Evolutionary conservation across 2,888 invertebrate genomes (phyloP), one percentile per base, ranked within the genome.

Genomic region (Lysandra bellargus): DNA sequence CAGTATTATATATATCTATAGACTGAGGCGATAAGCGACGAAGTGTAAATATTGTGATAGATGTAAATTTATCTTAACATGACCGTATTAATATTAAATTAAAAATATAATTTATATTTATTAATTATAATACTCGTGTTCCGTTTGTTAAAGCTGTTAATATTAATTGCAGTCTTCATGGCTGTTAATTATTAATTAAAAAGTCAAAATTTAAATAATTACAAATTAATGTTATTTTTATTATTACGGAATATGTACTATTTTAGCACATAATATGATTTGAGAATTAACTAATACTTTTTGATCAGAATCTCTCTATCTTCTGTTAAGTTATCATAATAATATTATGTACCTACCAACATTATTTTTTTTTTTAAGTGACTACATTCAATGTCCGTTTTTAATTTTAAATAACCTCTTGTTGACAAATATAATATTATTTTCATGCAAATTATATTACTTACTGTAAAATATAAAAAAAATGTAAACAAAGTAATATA

Each of bases 1-100:
- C 53, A 53, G 33, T 69, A 69, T 37, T 69, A 69, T 37, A 33
- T 33, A 53, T 30, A 57, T 49, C 30, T 75, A 53, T 17, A 53
- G 76, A 76, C 76, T 76, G 76, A 76, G 53, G 33, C 33, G 33
- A 4, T 69, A 69, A 53, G 14, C 30, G 53, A 33, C 49, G 44
- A 74, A 7, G 49, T 76, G 76, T 76, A 76, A 30, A 76, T 76
- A 76, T 57, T 76, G 30, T 57, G 2, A 14, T 76, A 76, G 76
- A 73, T n/a, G 73, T 40, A 44, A 73, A 17, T 73, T 40, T 40
- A 3, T 1, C 33, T 0, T 30, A 64, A 3, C 14, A 33, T 69
- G 69, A 33, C 69, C 30, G 23, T 69, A 17, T 69, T 1, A 14
- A 69, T 69, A 33, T 69, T 69, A 33, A 12, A 33, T 33, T 57